Base-by-base conservation (phyloP, 2,113 vertebrate genomes). In the Oreochromis spilurus region DNA sequence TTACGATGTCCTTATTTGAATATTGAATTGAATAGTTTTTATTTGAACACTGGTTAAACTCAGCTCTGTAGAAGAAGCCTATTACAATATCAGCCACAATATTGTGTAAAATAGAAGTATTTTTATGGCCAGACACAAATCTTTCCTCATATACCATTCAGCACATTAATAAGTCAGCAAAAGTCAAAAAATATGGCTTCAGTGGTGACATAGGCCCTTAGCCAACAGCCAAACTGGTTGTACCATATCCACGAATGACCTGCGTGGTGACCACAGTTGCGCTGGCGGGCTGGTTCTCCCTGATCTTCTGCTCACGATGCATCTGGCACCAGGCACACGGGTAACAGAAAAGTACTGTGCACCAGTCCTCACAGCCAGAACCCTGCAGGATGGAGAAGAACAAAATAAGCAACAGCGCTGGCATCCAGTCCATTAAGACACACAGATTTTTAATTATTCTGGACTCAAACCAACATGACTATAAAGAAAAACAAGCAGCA, bases 291-390 rank as follows among this genome's bases (percentile, higher is more conserved):
- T 16, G 81, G 4, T 2, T 19, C 7, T 12, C 21, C 85, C 84
- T 89, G 92, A 83, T 92, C 75, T 96, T 97, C 81, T 96, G 4
- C 87, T 97, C 96, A 0, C 97, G 94, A 16, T 95, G 55, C 94
- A 97, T 96, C 92, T 97, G 97, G 88, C 96, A 97, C 97, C 97
- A 97, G 6, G 83, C 85, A 8, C 95, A 97, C 0, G 8, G 0
- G 81, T 94, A 95, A 29, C 97, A 97, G 65, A 77, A 97, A 0
- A 21, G 14, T 0, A 96, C 0, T 4, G 53, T 82, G 17, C 93
- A 95, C 84, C 87, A 95, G 93, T 97, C 97, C 2, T 91, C 94
- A 55, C 95, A 62, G 58, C 58, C 58, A 34, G 94, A 95, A 19
- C 96, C 96, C 96, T 97, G 92, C 16, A 26, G 13, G 80, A 7